phyloP scores from a whole-genome alignment of 2,113 vertebrate species.

The Lepus europaeus region DNA sequence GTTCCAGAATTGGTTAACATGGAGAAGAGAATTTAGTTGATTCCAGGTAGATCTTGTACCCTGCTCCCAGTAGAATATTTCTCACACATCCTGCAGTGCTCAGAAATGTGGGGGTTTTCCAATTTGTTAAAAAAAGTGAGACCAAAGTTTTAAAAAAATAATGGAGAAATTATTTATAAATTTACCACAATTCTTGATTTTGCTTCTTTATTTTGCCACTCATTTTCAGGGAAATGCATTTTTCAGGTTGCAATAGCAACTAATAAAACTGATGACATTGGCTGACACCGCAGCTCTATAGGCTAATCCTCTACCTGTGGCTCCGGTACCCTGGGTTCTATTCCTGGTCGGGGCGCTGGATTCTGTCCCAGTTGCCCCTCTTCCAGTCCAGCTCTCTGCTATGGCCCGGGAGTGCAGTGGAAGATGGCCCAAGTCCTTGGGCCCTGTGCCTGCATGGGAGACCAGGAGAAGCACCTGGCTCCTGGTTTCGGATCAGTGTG shows the following conservation, averaged over 20 bases:
- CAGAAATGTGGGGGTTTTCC: neutral
- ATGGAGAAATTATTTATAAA: neutral
- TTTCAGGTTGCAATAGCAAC: neutral
- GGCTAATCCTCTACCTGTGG: no score
- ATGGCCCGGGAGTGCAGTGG: no score
- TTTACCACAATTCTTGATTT: neutral
- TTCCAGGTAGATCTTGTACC: neutral
- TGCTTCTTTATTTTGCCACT: neutral
- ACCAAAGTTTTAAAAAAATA: neutral
- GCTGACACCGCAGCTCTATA: no score
- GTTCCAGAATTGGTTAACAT: neutral
- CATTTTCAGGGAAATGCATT: neutral
- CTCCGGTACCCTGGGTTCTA: no score
- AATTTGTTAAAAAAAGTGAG: neutral
- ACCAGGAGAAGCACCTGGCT: no score
- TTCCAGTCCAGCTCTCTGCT: no score
- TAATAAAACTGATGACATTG: neutral
- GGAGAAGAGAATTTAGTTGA: neutral
- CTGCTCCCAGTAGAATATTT: fast-evolving
- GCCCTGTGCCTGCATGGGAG: no score
- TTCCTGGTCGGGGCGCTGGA: no score
- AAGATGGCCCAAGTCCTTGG: no score
- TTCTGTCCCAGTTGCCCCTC: no score
- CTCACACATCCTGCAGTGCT: fast-evolving
- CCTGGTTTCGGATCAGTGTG: no score